These are phyloP conservation scores for Tridacna gigas DNA, from an alignment of 2,888 invertebrate species.

Conservation along the genomic window DNA sequence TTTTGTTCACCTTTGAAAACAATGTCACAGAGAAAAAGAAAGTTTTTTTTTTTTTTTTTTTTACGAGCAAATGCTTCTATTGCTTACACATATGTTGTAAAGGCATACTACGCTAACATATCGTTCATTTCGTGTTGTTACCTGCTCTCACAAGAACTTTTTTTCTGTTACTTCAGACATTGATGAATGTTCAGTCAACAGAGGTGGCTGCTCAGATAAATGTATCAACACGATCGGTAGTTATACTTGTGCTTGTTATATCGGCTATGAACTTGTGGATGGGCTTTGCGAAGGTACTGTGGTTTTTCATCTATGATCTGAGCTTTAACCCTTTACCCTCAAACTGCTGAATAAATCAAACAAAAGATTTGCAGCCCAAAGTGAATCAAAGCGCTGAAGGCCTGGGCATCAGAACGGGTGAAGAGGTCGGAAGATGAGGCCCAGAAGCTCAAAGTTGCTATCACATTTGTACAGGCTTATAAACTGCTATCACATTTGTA, in stretches of 20 bases:
- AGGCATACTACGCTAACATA: background rate
- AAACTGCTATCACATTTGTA: no score
- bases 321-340: background rate
- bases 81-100: background rate
- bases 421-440: no score
- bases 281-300: constrained; percentile 1
- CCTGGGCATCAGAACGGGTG: no score
- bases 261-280: background rate
- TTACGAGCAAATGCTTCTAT: background rate
- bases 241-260: background rate
- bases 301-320: background rate
- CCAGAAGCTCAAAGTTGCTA: no score
- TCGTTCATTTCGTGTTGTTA: background rate
- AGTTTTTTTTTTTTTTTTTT: no score
- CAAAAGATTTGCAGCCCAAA: no score
- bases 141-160: background rate
- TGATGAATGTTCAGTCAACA: constrained; percentile 1
- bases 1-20: no score
- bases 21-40: background rate
- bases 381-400: no score
- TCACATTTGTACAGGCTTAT: no score
- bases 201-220: background rate
- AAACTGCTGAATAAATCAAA: background rate
- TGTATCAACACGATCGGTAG: background rate
- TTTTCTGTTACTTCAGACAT: background rate